Evolutionary conservation across 1,140 invertebrate genomes (phyloP).

Genomic region (Anthonomus grandis): DNA sequence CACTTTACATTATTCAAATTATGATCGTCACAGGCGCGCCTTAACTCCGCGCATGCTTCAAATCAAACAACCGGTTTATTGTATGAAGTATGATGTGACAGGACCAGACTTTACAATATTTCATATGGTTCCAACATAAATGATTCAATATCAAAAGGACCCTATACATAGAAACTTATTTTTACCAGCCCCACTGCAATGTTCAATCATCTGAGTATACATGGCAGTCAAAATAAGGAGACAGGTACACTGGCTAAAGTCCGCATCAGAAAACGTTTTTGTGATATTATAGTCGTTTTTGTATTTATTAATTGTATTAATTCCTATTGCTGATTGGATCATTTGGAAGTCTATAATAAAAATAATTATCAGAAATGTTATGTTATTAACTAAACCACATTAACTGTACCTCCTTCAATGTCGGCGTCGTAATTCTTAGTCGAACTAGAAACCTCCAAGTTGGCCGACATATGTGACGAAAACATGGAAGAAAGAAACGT

Average conservation of each 20-base stretch:
- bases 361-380: not conserved
- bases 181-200: conserved; percentile 56
- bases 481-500: not conserved
- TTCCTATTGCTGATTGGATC: conserved; percentile 26
- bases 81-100: too few relatives aligned
- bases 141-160: not conserved
- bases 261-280: conserved; percentile 47
- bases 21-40: too few relatives aligned
- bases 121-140: too few relatives aligned
- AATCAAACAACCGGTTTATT: too few relatives aligned
- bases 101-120: too few relatives aligned
- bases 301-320: conserved; percentile 38
- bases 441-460: not conserved
- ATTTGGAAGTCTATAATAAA: conserved; percentile 5
- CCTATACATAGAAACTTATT: not conserved
- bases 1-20: too few relatives aligned
- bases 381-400: not conserved
- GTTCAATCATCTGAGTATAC: conserved; percentile 58
- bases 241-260: conserved; percentile 56
- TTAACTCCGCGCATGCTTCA: too few relatives aligned
- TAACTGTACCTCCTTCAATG: not conserved
- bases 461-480: not conserved
- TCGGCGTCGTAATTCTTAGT: conserved; percentile 9
- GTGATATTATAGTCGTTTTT: conserved; percentile 39
- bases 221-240: conserved; percentile 52